A percentile compares a stretch with the other conserved stretches of the same genome.
phyloP scores from a whole-genome alignment of 2,888 invertebrate species.

The Cantharis nigra region DNA sequence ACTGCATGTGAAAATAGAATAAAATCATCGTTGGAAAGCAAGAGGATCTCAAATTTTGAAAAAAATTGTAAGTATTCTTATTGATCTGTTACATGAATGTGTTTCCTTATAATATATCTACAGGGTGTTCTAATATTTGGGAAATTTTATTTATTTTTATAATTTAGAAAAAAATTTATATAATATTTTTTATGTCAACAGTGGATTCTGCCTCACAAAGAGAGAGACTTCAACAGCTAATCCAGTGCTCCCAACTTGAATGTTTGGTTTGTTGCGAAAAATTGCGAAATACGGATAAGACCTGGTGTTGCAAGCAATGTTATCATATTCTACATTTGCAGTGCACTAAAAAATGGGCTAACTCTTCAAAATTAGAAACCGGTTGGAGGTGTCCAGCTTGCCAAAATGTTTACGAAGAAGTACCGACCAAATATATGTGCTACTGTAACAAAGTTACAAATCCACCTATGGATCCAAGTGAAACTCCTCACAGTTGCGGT shows the following conservation, averaged over 20 bases:
- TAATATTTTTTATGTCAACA: constrained; percentile 31
- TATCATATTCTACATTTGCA: constrained; percentile 90
- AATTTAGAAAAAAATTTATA: too few species aligned
- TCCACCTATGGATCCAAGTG: constrained; percentile 76
- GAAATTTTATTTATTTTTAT: too few species aligned
- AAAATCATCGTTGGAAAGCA: neutral
- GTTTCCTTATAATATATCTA: too few species aligned
- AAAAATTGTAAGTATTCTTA: constrained; percentile 24
- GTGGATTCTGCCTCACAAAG: constrained; percentile 73
- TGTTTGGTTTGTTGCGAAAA: constrained; percentile 94
- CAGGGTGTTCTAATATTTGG: too few species aligned
- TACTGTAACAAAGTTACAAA: constrained; percentile 84
- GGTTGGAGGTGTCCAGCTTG: constrained; percentile 98
- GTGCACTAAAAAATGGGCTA: constrained; percentile 92
- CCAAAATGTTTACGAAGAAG: constrained; percentile 74
- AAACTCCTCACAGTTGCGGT: constrained; percentile 91
- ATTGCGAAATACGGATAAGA: constrained; percentile 76
- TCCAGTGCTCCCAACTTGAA: constrained; percentile 81
- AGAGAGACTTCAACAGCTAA: constrained; percentile 81
- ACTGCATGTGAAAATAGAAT: neutral
- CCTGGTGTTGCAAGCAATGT: constrained; percentile 92
- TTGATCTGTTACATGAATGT: too few species aligned
- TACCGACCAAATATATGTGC: constrained; percentile 84
- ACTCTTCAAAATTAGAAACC: constrained; percentile 72
- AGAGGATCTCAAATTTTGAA: constrained; percentile 5